Base-by-base conservation (phyloP, 2,888 invertebrate genomes). In the Colletes collaris region DNA sequence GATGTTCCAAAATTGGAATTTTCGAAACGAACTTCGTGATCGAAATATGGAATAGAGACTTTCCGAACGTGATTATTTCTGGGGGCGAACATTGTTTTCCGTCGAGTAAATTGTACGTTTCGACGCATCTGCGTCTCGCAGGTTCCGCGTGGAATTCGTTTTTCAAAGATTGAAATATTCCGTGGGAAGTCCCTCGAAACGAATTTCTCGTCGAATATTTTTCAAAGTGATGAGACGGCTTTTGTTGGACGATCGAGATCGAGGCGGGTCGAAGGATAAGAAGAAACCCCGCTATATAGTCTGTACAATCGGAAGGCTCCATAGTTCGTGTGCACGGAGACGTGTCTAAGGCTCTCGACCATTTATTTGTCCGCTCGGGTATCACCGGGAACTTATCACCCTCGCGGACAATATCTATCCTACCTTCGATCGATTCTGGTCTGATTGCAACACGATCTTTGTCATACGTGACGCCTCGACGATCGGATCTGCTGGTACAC, bases 381-480 rank as follows among this genome's bases (percentile, higher is more conserved):
- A 75, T 80, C 76, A 58, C 63, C 50, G 53, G n/a, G 56, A 37
- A 52, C 65, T 50, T 27, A 60, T 56, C 74, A 66, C 76, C 68
- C 27, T 55, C 40, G 5, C 60, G 75, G 83, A 86, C 83, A 72
- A 81, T 82, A 86, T 65, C 79, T 82, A 59, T 65, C 58, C 69
- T 3, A 67, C 27, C 35, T 67, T 77, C 76, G 72, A 71, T 81
- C 76, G 87, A 81, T 69, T 66, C 69, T 49, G 66, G 76, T 59
- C 78, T 87, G 88, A 89, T 89, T 88, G 88, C 87, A 72, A 86
- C 85, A 78, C 86, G 82, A 80, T 89, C 85, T 81, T 73, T 72
- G 72, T 81, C 71, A 86, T 78, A 87, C 88, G 88, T 88, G 88
- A 87, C 81, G 82, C 79, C 80, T 64, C 76, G 72, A 55, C 59